Base-by-base conservation (phyloP, 2,797 vertebrate species). In the Melanotaenia maccullochi region DNA sequence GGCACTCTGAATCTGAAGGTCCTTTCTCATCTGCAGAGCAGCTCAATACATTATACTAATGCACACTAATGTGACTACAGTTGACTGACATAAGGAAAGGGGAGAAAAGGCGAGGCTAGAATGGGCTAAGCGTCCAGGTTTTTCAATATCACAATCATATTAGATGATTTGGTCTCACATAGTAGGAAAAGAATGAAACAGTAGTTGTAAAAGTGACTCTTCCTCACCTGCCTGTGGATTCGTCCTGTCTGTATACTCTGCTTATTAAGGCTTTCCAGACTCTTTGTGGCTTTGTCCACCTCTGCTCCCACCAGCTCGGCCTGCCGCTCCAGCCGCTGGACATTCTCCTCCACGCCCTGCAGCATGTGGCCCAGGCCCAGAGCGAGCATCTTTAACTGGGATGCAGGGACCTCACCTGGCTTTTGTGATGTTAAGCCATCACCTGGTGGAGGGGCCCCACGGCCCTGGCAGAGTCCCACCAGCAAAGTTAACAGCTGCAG, bases 351-450 rank as follows among this genome's bases (percentile, higher is more conserved):
- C 71, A 87, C 44, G 25, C 71, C 75, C 40, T 76, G 68, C 55
- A 91, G 76, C 76, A 92, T 68, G 52, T 78, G 86, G 65, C 71
- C 63, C 65, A 90, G 81, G 2, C 90, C 88, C 62, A 82, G 54
- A 0, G 82, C 85, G 4, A 90, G 83, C 71, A 85, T 83, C 73
- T 64, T 85, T 69, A 89, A 32, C 58, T 89, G 84, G 64, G 79
- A 54, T 36, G 40, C 5, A 0, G 86, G 86, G 18, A 83, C 85
- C 61, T 35, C 38, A 2, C 60, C 75, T 2, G 36, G 16, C 60
- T 36, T 71, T 59, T 54, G 32, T 3, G 73, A 64, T n/a, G 56
- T 4, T 28, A 78, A 49, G 13, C 16, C 9, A 5, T 8, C 49
- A 9, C 18, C 52, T n/a, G 52, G 40, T 28, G 44, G 44, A 61